A percentile compares a stretch with the other conserved stretches of the same genome.
Conservation (phyloP, 2,113 vertebrate species). For the Serilophus lunatus region DNA sequence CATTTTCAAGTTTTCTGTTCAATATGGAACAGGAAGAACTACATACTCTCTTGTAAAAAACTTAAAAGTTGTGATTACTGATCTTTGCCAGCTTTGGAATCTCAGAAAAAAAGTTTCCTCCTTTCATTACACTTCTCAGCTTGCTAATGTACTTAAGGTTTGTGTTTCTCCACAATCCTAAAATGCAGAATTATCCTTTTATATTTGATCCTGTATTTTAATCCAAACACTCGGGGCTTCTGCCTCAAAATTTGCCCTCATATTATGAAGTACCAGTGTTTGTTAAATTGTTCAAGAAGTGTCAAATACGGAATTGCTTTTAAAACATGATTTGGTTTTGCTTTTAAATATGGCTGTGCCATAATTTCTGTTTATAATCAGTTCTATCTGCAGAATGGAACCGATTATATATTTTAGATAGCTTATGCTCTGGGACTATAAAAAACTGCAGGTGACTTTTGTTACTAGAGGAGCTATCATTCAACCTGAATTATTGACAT, state of each 20-base stretch:
- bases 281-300: not conserved
- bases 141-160: not conserved
- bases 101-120: not conserved
- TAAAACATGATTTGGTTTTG: not conserved
- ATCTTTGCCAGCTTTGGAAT: not conserved
- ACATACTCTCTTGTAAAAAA: not conserved
- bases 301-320: not conserved
- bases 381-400: constrained; percentile 16
- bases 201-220: not conserved
- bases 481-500: constrained; percentile 57
- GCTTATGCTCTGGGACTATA: constrained; percentile 32
- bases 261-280: not conserved
- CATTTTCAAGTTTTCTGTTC: not conserved
- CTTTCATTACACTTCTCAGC: not conserved
- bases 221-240: not conserved
- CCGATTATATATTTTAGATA: constrained; percentile 50
- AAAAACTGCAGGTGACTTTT: constrained; percentile 60
- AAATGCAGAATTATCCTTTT: not conserved
- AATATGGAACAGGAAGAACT: not conserved
- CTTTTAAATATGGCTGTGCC: not conserved
- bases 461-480: constrained; percentile 37
- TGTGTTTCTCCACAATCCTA: not conserved
- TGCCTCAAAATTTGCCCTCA: not conserved
- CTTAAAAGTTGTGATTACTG: not conserved
- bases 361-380: not conserved